Conservation (phyloP, 1,140 invertebrate genomes). For the Archegozetes longisetosus region DNA sequence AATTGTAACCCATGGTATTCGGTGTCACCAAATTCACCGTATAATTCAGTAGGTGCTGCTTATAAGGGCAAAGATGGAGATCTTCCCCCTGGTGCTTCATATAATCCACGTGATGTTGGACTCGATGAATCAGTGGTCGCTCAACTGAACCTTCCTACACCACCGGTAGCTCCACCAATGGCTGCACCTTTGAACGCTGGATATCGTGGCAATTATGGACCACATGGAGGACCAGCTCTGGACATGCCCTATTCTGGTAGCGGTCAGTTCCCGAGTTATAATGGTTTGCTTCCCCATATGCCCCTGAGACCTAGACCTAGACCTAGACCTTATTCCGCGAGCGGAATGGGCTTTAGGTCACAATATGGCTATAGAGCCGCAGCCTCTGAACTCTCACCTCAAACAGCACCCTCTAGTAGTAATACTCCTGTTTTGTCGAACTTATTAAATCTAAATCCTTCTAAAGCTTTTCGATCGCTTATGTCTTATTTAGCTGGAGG, state of each 20-base stretch:
- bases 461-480: constrained; percentile 6
- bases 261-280: constrained; percentile 1
- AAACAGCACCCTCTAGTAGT: neutral
- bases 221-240: neutral
- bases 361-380: constrained; percentile 7
- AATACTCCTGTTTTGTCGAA: neutral
- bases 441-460: constrained; percentile 1
- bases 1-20: neutral
- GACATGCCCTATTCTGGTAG: neutral
- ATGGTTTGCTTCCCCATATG: neutral
- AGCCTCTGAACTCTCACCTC: constrained; percentile 8
- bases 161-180: no score
- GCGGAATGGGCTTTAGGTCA: neutral
- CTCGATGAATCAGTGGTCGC: constrained; percentile 12
- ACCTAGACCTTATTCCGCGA: neutral
- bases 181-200: neutral
- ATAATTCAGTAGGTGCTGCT: neutral
- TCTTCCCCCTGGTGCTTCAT: constrained; percentile 12
- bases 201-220: neutral
- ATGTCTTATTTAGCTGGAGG: constrained; percentile 12
- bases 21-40: neutral
- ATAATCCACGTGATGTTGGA: constrained; percentile 12
- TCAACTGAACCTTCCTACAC: neutral
- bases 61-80: neutral
- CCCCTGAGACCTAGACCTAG: neutral